Percentiles rank a stretch among this genome's conserved stretches.
Conservation (phyloP, 2,113 vertebrate species). For the Hemiscyllium ocellatum region DNA sequence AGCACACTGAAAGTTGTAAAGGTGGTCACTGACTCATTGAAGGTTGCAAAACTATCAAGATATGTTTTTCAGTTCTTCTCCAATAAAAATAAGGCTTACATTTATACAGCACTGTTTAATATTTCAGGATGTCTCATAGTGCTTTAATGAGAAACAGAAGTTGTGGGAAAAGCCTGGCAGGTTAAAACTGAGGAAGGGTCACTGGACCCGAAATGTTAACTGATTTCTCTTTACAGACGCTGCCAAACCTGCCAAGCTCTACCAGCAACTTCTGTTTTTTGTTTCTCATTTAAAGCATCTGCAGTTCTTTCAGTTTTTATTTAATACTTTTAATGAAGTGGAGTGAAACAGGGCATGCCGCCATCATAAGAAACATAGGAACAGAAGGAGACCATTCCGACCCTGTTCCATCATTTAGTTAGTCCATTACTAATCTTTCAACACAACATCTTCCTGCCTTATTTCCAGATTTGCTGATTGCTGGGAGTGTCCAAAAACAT, state of each 20-base stretch:
- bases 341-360: not conserved
- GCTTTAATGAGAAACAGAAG: not conserved
- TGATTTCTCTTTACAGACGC: too few species aligned
- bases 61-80: not conserved
- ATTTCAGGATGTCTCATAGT: not conserved
- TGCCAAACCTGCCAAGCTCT: too few species aligned
- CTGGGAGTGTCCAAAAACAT: not conserved
- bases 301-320: too few species aligned
- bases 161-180: too few species aligned
- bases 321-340: not conserved
- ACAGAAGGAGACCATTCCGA: not conserved
- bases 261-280: too few species aligned
- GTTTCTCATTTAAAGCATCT: too few species aligned
- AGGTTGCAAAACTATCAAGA: not conserved
- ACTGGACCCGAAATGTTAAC: too few species aligned
- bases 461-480: not conserved
- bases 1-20: not conserved
- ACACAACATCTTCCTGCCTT: not conserved
- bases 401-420: not conserved
- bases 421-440: not conserved
- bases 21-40: not conserved
- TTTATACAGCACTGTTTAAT: not conserved
- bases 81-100: not conserved
- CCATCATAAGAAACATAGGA: not conserved
- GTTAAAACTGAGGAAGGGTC: too few species aligned